A percentile compares a stretch with the other conserved stretches of the same genome.
Conservation (phyloP, 2,113 vertebrate genomes). For the Platanista minor region DNA sequence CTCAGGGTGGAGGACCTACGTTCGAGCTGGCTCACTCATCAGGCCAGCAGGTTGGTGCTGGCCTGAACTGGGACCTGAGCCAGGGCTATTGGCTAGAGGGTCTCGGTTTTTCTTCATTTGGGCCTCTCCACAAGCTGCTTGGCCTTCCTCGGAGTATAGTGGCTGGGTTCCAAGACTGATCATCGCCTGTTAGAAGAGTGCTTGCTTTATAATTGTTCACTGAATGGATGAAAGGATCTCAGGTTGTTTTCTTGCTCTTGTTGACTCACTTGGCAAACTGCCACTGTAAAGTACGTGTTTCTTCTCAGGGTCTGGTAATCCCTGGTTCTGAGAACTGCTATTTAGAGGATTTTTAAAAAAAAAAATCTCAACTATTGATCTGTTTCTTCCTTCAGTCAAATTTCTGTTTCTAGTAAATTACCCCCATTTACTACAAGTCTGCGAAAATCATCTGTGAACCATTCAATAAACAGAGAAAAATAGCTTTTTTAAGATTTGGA, state of each 20-base stretch:
- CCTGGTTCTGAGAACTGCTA: background rate
- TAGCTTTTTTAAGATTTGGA: background rate
- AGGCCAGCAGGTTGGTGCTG: background rate
- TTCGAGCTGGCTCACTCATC: background rate
- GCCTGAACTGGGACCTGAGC: background rate
- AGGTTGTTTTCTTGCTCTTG: background rate
- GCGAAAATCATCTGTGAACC: conserved; percentile 9
- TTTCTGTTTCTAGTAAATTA: conserved; percentile 17
- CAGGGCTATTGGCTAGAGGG: background rate
- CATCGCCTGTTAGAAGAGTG: background rate
- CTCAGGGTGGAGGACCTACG: background rate
- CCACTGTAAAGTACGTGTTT: background rate
- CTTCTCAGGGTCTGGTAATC: background rate
- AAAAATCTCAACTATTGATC: background rate
- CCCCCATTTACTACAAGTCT: background rate
- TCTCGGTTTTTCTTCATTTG: background rate
- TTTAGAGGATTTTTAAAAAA: background rate
- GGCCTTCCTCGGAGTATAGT: background rate
- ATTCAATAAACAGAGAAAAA: conserved; percentile 20
- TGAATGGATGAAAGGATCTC: background rate
- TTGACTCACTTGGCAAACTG: background rate
- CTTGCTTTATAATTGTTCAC: background rate
- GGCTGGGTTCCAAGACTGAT: background rate
- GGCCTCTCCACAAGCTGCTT: background rate
- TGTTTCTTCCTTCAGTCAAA: background rate